Conservation (phyloP, 2,888 invertebrate genomes). For the Lymantria monacha region DNA sequence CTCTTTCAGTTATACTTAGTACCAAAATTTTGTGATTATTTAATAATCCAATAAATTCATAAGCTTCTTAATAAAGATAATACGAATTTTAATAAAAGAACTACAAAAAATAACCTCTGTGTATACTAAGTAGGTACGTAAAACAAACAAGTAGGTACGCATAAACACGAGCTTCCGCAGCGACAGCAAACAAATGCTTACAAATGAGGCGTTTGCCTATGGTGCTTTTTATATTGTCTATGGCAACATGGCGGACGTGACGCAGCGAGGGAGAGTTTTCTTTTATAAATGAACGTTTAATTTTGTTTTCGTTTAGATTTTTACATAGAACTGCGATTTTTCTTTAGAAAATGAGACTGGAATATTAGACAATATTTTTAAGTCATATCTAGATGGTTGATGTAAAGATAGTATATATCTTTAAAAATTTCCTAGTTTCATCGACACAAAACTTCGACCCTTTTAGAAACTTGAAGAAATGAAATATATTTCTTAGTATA, state of each 20-base stretch:
- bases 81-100: background rate
- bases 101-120: too few relatives aligned
- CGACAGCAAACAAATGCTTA: slow-evolving; percentile 35
- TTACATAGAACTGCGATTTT: too few relatives aligned
- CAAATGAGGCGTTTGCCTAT: slow-evolving; percentile 37
- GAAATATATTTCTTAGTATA: too few relatives aligned
- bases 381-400: too few relatives aligned
- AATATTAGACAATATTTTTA: too few relatives aligned
- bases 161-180: slow-evolving; percentile 34
- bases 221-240: slow-evolving; percentile 10
- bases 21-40: too few relatives aligned
- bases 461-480: too few relatives aligned
- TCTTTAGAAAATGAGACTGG: too few relatives aligned
- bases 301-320: background rate
- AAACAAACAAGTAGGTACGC: slow-evolving; percentile 44
- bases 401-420: too few relatives aligned
- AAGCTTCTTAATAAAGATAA: background rate
- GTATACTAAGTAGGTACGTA: slow-evolving; percentile 18
- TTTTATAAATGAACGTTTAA: background rate
- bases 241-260: slow-evolving; percentile 4
- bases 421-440: too few relatives aligned
- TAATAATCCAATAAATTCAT: background rate
- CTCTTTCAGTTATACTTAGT: too few relatives aligned
- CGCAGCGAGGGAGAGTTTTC: background rate
- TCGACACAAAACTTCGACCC: too few relatives aligned